Conservation (phyloP, 2,113 vertebrate species). For the Nothocercus julius region DNA sequence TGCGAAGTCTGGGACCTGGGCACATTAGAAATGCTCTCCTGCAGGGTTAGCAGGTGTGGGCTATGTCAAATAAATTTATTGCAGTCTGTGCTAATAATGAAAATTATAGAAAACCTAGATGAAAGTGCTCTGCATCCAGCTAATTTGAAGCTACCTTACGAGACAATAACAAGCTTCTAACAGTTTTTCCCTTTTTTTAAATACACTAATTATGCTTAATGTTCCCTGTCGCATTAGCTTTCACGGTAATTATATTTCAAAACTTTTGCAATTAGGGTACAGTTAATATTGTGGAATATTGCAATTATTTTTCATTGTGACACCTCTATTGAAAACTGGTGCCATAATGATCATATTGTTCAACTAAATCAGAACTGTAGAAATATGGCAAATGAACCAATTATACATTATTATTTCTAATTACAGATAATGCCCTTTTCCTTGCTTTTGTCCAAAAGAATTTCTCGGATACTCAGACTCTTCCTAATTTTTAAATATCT, state of each 20-base stretch:
- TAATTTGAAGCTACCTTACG: slow-evolving; percentile 86
- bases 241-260: slow-evolving; percentile 91
- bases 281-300: slow-evolving; percentile 90
- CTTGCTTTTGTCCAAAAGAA: slow-evolving; percentile 82
- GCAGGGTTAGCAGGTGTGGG: slow-evolving; percentile 82
- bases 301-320: slow-evolving; percentile 91
- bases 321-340: slow-evolving; percentile 86
- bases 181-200: slow-evolving; percentile 80
- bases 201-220: slow-evolving; percentile 89
- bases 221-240: slow-evolving; percentile 88
- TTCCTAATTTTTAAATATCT: slow-evolving; percentile 24
- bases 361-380: slow-evolving; percentile 86
- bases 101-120: slow-evolving; percentile 83
- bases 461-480: slow-evolving; percentile 73
- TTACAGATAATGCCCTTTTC: slow-evolving; percentile 86
- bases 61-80: slow-evolving; percentile 86
- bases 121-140: slow-evolving; percentile 82
- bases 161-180: slow-evolving; percentile 90
- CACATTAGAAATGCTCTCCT: slow-evolving; percentile 76
- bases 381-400: slow-evolving; percentile 89
- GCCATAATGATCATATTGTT: slow-evolving; percentile 87
- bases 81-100: slow-evolving; percentile 83
- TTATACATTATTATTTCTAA: slow-evolving; percentile 88
- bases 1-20: slow-evolving; percentile 59
- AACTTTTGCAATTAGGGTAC: slow-evolving; percentile 90